Evolutionary conservation across 2,888 invertebrate genomes (phyloP).

Genomic region (Trichopria drosophilae): DNA sequence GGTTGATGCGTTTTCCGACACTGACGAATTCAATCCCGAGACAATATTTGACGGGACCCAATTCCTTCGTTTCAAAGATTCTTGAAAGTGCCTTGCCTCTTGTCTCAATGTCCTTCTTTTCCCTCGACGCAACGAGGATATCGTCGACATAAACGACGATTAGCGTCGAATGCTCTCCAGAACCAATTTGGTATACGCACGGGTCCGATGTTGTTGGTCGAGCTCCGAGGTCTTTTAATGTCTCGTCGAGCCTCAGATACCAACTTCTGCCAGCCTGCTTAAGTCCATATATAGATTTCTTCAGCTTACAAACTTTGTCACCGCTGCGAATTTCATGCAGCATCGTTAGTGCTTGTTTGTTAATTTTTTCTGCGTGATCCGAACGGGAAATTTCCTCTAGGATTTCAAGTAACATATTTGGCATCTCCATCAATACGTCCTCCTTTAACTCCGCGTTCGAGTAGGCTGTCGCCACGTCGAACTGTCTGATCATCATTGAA

Average conservation of each 20-base stretch:
- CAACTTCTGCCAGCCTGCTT: slow-evolving; percentile 16
- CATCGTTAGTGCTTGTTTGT: slow-evolving; percentile 10
- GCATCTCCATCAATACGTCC: slow-evolving; percentile 8
- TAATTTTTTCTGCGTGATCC: no score
- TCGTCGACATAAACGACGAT: slow-evolving; percentile 14
- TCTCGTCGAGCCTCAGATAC: slow-evolving; percentile 7
- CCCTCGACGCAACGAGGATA: not conserved
- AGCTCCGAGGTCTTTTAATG: slow-evolving; percentile 1
- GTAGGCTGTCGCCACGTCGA: slow-evolving; percentile 14
- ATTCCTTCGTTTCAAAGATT: no score
- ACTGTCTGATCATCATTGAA: slow-evolving; percentile 1
- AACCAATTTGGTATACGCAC: slow-evolving; percentile 6
- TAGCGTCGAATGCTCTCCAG: slow-evolving; percentile 4
- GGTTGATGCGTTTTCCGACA: no score
- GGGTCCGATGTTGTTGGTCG: not conserved
- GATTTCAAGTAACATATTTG: not conserved
- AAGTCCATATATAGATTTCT: no score
- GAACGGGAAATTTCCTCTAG: not conserved
- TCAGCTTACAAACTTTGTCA: slow-evolving; percentile 9
- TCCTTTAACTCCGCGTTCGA: slow-evolving; percentile 13
- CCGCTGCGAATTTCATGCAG: not conserved
- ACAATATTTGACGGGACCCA: no score
- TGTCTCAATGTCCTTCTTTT: no score
- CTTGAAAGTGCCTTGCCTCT: no score
- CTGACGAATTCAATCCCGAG: no score